Evolutionary conservation across 1,140 invertebrate genomes (phyloP).

Genomic region (Kradibia gibbosae): DNA sequence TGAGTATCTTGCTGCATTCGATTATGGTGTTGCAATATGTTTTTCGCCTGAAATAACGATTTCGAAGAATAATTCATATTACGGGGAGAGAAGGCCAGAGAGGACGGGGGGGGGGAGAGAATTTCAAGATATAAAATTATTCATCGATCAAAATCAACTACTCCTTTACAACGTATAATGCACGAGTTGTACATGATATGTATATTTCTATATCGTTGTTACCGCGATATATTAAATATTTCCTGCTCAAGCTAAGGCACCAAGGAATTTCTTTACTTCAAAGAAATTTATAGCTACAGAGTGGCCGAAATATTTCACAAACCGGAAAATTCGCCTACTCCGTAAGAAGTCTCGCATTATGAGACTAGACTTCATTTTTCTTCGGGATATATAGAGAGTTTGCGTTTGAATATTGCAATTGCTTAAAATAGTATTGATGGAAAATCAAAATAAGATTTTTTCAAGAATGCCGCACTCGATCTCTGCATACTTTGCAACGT

Average conservation of each 20-base stretch:
- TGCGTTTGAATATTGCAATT: not conserved
- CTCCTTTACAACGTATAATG: not conserved
- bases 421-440: not conserved
- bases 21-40: not conserved
- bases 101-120: too few relatives aligned
- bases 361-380: not conserved
- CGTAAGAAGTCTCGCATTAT: not conserved
- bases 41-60: not conserved
- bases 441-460: not conserved
- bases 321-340: not conserved
- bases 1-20: not conserved
- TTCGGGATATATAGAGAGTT: not conserved
- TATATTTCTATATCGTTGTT: not conserved
- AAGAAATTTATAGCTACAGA: not conserved
- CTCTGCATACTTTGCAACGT: not conserved
- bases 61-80: not conserved
- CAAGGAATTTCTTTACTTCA: not conserved
- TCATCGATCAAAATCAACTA: not conserved
- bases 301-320: constrained; percentile 7
- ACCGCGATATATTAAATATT: not conserved
- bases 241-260: not conserved
- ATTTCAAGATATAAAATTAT: too few relatives aligned
- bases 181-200: not conserved
- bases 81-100: not conserved
- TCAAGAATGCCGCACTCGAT: not conserved